Evolutionary conservation across 2,888 invertebrate species (phyloP).

Genomic region (Acholoe squamosa): DNA sequence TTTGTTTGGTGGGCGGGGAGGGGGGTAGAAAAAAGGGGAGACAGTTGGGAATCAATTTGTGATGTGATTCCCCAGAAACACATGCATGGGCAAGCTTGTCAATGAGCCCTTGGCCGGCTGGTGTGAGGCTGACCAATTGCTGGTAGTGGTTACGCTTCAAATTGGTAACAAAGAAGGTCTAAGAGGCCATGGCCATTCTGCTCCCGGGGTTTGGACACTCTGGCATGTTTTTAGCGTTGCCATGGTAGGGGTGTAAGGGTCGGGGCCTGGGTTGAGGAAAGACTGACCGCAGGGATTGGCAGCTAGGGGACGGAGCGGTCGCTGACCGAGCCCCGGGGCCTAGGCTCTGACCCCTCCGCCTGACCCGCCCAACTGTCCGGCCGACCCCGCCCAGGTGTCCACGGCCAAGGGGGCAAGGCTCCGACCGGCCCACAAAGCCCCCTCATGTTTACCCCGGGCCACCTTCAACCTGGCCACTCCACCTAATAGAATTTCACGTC

Average conservation of each 20-base stretch:
- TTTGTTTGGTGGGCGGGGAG: neutral
- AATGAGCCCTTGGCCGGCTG: neutral
- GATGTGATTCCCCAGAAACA: neutral
- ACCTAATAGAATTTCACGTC: conserved; percentile 57
- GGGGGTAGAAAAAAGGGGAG: neutral
- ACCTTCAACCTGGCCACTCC: conserved; percentile 60
- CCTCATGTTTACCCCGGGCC: conserved; percentile 59
- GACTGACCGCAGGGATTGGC: neutral
- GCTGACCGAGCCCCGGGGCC: conserved; percentile 39
- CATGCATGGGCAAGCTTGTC: neutral
- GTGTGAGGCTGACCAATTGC: conserved; percentile 6
- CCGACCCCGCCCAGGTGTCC: conserved; percentile 60
- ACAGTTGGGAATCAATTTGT: conserved; percentile 43
- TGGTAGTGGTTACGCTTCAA: conserved; percentile 50
- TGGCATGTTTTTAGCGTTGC: conserved; percentile 13
- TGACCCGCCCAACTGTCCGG: conserved; percentile 60
- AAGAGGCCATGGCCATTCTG: conserved; percentile 39
- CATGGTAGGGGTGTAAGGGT: conserved; percentile 11
- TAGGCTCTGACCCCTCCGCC: conserved; percentile 42
- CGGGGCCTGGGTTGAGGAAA: neutral
- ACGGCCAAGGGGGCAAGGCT: conserved; percentile 23
- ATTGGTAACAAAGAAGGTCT: conserved; percentile 60
- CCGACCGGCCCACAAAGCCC: conserved; percentile 45
- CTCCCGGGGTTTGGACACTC: neutral
- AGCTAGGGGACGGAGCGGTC: neutral